phyloP scores from a whole-genome alignment of 2,113 vertebrate species.

The Apteryx mantelli region DNA sequence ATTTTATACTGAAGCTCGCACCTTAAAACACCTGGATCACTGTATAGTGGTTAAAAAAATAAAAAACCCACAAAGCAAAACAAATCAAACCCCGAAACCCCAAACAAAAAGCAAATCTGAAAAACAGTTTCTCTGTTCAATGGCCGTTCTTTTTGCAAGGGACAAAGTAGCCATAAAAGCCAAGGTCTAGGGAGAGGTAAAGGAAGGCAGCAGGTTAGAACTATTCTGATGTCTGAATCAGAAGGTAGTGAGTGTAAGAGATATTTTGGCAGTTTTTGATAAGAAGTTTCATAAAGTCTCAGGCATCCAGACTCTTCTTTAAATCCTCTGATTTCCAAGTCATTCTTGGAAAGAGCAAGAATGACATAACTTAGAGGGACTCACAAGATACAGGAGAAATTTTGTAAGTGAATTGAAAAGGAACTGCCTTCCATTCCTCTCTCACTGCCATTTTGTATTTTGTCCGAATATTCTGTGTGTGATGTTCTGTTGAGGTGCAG shows the following conservation, averaged over 20 bases:
- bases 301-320: neutral
- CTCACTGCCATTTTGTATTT: neutral
- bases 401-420: neutral
- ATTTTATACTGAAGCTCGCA: neutral
- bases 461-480: neutral
- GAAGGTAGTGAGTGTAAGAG: neutral
- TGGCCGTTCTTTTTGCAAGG: neutral
- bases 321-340: neutral
- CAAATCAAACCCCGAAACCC: neutral
- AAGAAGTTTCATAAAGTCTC: neutral
- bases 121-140: neutral
- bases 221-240: neutral
- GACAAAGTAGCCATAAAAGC: neutral
- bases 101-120: neutral
- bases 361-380: neutral
- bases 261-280: neutral
- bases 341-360: neutral
- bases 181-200: neutral
- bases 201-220: neutral
- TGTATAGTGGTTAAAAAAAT: neutral
- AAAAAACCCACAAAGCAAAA: neutral
- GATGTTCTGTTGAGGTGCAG: neutral
- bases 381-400: neutral
- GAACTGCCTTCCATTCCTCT: neutral
- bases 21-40: neutral